Evolutionary conservation across 1,140 invertebrate genomes (phyloP).

Genomic region (Oedothorax gibbosus): DNA sequence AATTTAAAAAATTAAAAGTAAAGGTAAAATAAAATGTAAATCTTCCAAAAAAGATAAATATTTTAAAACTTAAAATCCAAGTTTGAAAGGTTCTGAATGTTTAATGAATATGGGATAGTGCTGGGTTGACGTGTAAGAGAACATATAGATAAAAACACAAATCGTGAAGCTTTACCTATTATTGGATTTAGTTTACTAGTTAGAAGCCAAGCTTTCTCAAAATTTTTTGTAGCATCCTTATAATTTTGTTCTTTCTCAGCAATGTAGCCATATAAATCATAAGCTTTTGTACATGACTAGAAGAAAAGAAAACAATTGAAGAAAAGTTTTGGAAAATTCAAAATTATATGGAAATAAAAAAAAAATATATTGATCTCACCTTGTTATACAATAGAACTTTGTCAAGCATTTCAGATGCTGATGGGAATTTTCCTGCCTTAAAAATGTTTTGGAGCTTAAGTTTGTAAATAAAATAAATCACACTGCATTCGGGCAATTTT

Average conservation of each 20-base stretch:
- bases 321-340: constrained; percentile 10
- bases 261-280: constrained; percentile 88
- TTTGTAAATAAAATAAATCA: no score
- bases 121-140: no score
- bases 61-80: no score
- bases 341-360: constrained; percentile 3
- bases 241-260: constrained; percentile 94
- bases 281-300: constrained; percentile 85
- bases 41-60: no score
- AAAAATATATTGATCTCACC: constrained; percentile 13
- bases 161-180: constrained; percentile 69
- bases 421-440: constrained; percentile 46
- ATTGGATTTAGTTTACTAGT: constrained; percentile 82
- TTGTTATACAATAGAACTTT: constrained; percentile 49
- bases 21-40: no score
- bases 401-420: constrained; percentile 55
- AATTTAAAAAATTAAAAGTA: no score
- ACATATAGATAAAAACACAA: no score
- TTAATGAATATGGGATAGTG: no score
- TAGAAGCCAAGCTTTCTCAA: constrained; percentile 86
- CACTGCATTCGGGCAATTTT: no score
- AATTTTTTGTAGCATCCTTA: constrained; percentile 85
- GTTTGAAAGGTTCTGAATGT: no score
- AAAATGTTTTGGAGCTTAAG: background rate
- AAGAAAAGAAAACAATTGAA: constrained; percentile 62